Base-by-base conservation (phyloP, 2,797 vertebrate species). In the Steatocranus sp. region DNA sequence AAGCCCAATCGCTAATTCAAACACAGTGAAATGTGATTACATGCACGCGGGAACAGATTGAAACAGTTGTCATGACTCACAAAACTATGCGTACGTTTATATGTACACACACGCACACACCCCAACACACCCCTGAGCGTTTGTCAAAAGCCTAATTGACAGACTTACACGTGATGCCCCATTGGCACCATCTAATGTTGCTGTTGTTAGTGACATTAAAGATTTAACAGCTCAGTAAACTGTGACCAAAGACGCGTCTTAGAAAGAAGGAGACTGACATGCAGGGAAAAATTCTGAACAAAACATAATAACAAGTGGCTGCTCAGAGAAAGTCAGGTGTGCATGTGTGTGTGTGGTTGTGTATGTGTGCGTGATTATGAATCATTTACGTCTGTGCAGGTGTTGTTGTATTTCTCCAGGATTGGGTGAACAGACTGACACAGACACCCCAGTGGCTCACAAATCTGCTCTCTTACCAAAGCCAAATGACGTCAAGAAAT, bases 401-500 rank as follows among this genome's bases (percentile, higher is more conserved):
- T 87, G 91, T 91, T 92, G 88, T 89, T 93, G 86, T 87, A 79
- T 83, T 87, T 89, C 80, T 90, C 75, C 27, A 80, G 78, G 87
- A 92, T 54, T 81, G 89, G 87, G 90, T 92, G 92, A 94, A 94
- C 94, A 95, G 89, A 94, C 87, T 86, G 88, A 93, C 88, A 92
- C 85, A 85, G 90, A 93, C 93, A 91, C 92, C 93, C 90, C 78
- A 30, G 92, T 73, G 89, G 86, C 84, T 82, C 76, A 11, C 77
- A 95, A 95, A 95, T 92, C 94, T 95, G 95, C 91, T 92, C 89
- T 54, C 77, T 48, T 36, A 78, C 82, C 80, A 36, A 77, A 91
- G 94, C 93, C 94, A 95, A 93, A 91, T 95, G 92, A 95, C 93
- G 95, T 93, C 93, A 93, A 80, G 61, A 79, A 50, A 18, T 46